Conservation (phyloP, 37 sponge, comb jelly and placozoan species). For the Mnemiopsis leidyi region DNA sequence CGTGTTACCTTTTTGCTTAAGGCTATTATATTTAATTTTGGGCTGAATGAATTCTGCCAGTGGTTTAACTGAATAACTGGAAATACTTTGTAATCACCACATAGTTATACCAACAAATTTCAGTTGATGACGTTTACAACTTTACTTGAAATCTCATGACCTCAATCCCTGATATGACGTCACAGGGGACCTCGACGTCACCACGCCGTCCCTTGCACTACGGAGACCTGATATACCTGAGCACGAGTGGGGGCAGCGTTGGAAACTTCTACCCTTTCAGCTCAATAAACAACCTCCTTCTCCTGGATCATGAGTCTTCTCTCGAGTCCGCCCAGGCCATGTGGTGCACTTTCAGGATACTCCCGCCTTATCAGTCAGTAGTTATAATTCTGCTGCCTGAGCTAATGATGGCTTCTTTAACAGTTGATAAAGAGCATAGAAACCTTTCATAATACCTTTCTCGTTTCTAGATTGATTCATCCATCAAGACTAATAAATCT, state of each 20-base stretch:
- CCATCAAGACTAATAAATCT: not conserved
- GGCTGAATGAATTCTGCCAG: too few relatives aligned
- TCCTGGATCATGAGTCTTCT: not conserved
- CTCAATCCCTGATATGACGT: too few relatives aligned
- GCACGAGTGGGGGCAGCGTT: not conserved
- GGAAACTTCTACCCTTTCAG: not conserved
- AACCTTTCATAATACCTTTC: not conserved
- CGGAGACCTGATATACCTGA: not conserved
- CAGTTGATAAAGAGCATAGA: too few relatives aligned
- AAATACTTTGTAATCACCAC: too few relatives aligned
- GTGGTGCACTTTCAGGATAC: slow-evolving; percentile 9
- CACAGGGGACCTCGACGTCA: not conserved
- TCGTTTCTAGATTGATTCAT: not conserved
- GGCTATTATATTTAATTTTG: too few relatives aligned
- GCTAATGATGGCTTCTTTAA: too few relatives aligned
- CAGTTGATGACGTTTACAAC: too few relatives aligned
- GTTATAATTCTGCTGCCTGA: too few relatives aligned
- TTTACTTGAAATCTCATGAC: too few relatives aligned
- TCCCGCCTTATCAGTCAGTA: not conserved
- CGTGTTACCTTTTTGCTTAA: too few relatives aligned
- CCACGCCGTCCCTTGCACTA: not conserved
- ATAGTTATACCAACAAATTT: too few relatives aligned
- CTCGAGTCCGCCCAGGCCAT: not conserved
- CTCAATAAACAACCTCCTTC: slow-evolving; percentile 7
- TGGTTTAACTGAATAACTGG: too few relatives aligned